Evolutionary conservation across 2,888 invertebrate genomes (phyloP).

Genomic region (Cheilosia urbana): DNA sequence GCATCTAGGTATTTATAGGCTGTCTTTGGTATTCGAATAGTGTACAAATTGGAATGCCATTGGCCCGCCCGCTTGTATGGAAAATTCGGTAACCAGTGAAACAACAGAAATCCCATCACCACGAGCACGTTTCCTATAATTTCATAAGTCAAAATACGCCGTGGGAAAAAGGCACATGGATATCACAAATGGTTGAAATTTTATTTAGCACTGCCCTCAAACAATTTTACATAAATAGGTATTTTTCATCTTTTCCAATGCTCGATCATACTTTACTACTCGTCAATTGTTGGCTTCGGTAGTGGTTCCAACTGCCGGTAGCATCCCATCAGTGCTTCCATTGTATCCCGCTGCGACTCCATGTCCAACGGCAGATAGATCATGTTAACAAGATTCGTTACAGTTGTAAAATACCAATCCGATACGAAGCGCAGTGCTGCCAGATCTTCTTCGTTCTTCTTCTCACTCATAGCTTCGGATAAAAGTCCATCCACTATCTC

Average conservation of each 20-base stretch:
- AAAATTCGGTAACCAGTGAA: too few relatives aligned
- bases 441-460: neutral
- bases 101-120: too few relatives aligned
- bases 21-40: too few relatives aligned
- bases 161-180: too few relatives aligned
- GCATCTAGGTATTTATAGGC: too few relatives aligned
- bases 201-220: too few relatives aligned
- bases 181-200: too few relatives aligned
- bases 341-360: neutral
- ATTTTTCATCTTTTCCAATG: neutral
- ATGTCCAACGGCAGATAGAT: slow-evolving; percentile 33
- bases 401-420: slow-evolving; percentile 57
- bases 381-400: slow-evolving; percentile 59
- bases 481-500: slow-evolving; percentile 37
- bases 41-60: too few relatives aligned
- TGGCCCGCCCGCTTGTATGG: too few relatives aligned
- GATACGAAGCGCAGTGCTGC: slow-evolving; percentile 28
- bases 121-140: too few relatives aligned
- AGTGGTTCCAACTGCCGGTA: slow-evolving; percentile 27
- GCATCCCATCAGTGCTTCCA: slow-evolving; percentile 21
- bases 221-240: neutral
- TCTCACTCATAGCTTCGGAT: neutral
- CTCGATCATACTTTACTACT: neutral
- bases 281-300: slow-evolving; percentile 36
- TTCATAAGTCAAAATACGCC: too few relatives aligned